A percentile compares a stretch with the other conserved stretches of the same genome.
Evolutionary conservation across 2,888 invertebrate genomes (phyloP).

Genomic region (Lissonota sp.): DNA sequence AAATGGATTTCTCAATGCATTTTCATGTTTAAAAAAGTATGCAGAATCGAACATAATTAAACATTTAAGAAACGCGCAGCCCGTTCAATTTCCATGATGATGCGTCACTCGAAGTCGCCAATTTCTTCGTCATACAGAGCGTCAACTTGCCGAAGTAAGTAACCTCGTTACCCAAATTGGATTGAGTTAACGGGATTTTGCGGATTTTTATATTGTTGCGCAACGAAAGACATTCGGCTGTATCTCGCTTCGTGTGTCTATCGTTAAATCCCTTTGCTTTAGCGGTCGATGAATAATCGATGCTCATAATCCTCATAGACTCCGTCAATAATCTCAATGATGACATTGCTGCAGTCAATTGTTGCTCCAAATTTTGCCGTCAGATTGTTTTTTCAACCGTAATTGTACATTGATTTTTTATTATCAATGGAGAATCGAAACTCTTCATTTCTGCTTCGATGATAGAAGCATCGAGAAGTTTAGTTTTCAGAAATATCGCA

Average conservation of each 20-base stretch:
- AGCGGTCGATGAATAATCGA: conserved; percentile 32
- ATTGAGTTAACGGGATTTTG: conserved; percentile 74
- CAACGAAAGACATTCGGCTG: conserved; percentile 57
- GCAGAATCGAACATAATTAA: no score
- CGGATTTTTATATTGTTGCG: conserved; percentile 68
- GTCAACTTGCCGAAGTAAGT: conserved; percentile 46
- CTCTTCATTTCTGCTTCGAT: background rate
- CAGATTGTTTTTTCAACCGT: background rate
- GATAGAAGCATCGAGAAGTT: background rate
- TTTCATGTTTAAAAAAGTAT: background rate
- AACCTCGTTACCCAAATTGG: conserved; percentile 75
- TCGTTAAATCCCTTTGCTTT: background rate
- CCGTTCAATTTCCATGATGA: conserved; percentile 5
- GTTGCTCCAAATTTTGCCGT: background rate
- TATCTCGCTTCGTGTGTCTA: conserved; percentile 7
- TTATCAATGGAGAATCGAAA: no score
- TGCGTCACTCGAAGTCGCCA: conserved; percentile 21
- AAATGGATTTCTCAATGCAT: background rate
- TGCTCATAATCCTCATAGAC: no score
- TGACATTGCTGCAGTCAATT: background rate
- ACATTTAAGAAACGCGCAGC: background rate
- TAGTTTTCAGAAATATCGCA: background rate
- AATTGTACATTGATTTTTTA: no score
- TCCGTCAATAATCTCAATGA: no score
- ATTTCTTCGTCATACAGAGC: conserved; percentile 1